These are phyloP conservation scores for Glaucopsyche alexis DNA, from an alignment of 2,888 invertebrate genomes.

Conservation along the genomic window DNA sequence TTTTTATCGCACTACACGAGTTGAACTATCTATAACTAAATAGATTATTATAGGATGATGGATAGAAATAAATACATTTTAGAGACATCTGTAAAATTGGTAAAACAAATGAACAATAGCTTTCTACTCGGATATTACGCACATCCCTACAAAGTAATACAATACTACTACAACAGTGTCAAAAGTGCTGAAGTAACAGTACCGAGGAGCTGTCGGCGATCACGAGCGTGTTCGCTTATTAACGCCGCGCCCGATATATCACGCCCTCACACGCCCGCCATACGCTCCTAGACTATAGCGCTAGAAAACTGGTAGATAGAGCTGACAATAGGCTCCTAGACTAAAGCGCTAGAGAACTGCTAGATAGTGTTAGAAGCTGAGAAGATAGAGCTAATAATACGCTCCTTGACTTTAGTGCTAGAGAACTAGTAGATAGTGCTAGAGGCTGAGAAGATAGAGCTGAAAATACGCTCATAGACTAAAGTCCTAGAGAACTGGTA, in stretches of 20 bases:
- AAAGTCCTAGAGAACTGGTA: background rate
- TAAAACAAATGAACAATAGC: too few species aligned
- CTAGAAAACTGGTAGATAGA: constrained; percentile 17
- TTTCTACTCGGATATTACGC: too few species aligned
- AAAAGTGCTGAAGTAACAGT: constrained; percentile 1
- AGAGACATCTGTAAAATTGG: too few species aligned
- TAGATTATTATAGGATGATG: too few species aligned
- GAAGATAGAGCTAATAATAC: background rate
- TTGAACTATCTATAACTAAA: too few species aligned
- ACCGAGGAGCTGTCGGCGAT: constrained; percentile 63
- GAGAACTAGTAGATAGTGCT: too few species aligned
- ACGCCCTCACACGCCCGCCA: constrained; percentile 68
- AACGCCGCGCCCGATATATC: constrained; percentile 77
- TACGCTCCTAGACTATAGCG: constrained; percentile 44
- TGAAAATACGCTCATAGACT: background rate
- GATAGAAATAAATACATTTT: too few species aligned
- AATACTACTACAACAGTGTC: background rate
- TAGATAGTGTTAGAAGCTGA: too few species aligned
- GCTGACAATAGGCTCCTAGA: constrained; percentile 42
- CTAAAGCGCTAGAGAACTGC: constrained; percentile 40
- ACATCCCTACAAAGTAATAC: background rate
- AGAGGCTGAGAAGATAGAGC: background rate
- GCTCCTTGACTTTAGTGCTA: too few species aligned
- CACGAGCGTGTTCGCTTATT: constrained; percentile 78
- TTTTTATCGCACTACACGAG: too few species aligned